Evolutionary conservation across 2,888 invertebrate genomes (phyloP), one percentile per base, ranked within the genome.

Genomic region (Oxystoma pomonae): DNA sequence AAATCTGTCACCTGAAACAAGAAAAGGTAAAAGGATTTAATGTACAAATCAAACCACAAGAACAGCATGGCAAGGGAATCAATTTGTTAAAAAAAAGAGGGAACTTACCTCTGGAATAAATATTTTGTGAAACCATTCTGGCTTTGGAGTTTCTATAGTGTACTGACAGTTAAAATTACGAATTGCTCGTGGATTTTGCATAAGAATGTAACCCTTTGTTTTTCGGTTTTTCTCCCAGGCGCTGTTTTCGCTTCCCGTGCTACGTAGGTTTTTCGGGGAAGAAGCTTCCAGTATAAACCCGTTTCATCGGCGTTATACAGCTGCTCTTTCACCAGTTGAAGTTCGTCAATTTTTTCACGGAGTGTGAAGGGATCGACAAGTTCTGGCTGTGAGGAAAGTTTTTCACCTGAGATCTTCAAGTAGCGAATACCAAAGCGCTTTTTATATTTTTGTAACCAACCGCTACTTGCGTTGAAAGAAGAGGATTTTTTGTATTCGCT

Each of bases 251-350:
- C 67, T 0, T 20, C 17, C 12, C 20, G 12, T 17, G 61, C 16
- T 16, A 67, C 67, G 22, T 62, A 67, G 5, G 67, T 69, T 62
- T 67, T 68, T 19, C 60, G 61, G 21, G 68, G 69, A 19, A 69
- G 52, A 12, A 69, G 56, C 63, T 65, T 62, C 67, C 68, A 69
- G 61, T 62, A 68, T 55, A 70, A 62, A 2, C 65, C 65, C 12
- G 66, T 65, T 55, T 70, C 70, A 60, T 68, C 65, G 16, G 67
- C 67, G 59, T 69, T 69, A 51, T 63, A 68, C 9, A 69, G 21
- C 60, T 69, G 67, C 12, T 12, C 35, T 12, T 35, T 7, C 12
- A 35, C 12, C 12, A 7, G 5, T 12, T 7, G 12, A 3, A 7
- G 5, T 35, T 35, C 5, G 5, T 35, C 35, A 12, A 12, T 35